These are phyloP conservation scores for Elephas maximus DNA, from an alignment of 2,113 vertebrate species.

Conservation along the genomic window DNA sequence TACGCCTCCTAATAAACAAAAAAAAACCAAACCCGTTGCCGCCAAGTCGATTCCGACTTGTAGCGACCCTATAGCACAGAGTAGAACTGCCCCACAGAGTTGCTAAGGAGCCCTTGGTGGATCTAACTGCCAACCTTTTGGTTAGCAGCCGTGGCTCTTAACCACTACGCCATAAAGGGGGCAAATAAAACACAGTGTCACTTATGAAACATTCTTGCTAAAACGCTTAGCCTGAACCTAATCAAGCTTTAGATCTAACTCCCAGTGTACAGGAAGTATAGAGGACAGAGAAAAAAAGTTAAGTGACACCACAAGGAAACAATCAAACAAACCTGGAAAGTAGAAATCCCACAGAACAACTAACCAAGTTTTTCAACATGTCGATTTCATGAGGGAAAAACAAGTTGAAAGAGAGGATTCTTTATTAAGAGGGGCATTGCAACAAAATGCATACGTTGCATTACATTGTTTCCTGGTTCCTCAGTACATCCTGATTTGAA, in stretches of 20 bases:
- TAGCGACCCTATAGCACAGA: no score
- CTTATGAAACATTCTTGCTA: neutral
- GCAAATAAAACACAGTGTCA: neutral
- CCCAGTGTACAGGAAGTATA: neutral
- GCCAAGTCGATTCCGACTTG: no score
- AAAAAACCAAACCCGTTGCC: no score
- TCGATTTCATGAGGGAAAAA: neutral
- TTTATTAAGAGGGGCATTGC: neutral
- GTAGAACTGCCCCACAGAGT: no score
- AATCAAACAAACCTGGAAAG: neutral
- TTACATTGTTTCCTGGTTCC: neutral
- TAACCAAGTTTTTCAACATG: neutral
- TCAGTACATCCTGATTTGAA: neutral
- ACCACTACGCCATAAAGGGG: no score
- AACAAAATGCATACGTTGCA: neutral
- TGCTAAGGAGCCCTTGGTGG: no score
- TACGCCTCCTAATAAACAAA: neutral
- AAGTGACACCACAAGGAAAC: conserved; percentile 9
- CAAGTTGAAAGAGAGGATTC: neutral
- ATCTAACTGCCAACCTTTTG: no score
- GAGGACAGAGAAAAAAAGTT: neutral
- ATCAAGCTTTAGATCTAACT: neutral
- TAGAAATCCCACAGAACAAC: neutral
- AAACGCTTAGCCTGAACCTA: neutral
- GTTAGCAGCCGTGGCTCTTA: no score